Percentiles rank a stretch among this genome's conserved stretches.
Evolutionary conservation across 2,888 invertebrate species (phyloP).

Genomic region (Steinernema carpocapsae): DNA sequence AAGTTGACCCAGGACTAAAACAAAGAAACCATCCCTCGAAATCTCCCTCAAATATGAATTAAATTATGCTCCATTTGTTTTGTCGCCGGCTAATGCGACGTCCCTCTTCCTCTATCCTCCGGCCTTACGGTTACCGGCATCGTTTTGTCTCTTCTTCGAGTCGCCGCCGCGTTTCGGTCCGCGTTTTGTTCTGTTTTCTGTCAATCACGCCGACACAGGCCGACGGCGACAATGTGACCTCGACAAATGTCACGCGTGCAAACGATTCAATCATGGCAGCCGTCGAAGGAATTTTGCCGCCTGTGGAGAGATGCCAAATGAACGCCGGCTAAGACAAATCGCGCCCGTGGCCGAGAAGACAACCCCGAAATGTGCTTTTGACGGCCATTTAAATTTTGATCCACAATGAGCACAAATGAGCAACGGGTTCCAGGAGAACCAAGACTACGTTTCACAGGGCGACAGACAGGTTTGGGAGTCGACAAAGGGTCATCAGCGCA

Average conservation of each 20-base stretch:
- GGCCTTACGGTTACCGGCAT: neutral
- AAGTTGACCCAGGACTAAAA: too few species aligned
- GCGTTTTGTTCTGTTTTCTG: slow-evolving; percentile 27
- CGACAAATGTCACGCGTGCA: slow-evolving; percentile 6
- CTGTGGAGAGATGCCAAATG: slow-evolving; percentile 34
- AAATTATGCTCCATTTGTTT: slow-evolving; percentile 30
- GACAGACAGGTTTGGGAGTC: neutral
- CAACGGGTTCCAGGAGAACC: neutral
- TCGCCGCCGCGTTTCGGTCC: neutral
- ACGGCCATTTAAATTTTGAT: neutral
- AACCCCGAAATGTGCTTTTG: neutral
- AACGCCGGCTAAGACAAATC: slow-evolving; percentile 18
- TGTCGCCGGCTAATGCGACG: slow-evolving; percentile 3
- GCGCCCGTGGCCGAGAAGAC: neutral
- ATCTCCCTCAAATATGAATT: neutral
- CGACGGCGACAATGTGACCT: slow-evolving; percentile 1
- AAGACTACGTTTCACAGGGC: neutral
- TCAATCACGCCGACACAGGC: slow-evolving; percentile 3
- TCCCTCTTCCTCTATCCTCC: neutral
- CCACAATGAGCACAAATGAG: neutral
- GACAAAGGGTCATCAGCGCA: neutral
- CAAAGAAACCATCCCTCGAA: neutral
- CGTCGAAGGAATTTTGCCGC: slow-evolving; percentile 14
- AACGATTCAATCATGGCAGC: slow-evolving; percentile 27
- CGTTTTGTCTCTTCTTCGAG: neutral